phyloP scores from a whole-genome alignment of 2,888 invertebrate species.

The Cosmia pyralina region DNA sequence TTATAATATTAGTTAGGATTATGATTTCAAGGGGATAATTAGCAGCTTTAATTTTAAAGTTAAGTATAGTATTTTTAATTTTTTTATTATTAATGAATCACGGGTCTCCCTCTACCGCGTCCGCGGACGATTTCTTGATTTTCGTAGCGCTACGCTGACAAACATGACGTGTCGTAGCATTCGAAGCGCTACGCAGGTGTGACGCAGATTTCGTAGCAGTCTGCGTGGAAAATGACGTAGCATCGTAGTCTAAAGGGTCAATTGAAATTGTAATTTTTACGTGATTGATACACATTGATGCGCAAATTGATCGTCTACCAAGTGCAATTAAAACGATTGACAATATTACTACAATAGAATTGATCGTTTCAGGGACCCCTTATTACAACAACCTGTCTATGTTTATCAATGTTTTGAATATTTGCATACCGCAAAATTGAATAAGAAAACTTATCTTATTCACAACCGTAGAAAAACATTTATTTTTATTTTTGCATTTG shows the following conservation, averaged over 20 bases:
- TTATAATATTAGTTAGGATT: no score
- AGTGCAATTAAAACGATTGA: no score
- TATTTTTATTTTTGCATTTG: no score
- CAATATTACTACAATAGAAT: no score
- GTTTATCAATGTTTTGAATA: neutral
- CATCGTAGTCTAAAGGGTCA: neutral
- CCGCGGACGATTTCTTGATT: no score
- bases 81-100: neutral
- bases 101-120: neutral
- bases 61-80: neutral
- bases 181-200: constrained; percentile 13
- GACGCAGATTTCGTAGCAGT: neutral
- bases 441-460: neutral
- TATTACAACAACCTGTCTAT: neutral
- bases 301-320: no score
- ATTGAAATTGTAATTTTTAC: no score
- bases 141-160: neutral
- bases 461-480: no score
- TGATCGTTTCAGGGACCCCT: no score
- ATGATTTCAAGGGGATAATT: no score
- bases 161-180: neutral
- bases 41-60: neutral
- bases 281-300: no score
- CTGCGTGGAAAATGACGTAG: neutral
- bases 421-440: rapidly evolving